These are phyloP conservation scores for Halcyon smyrnensis DNA, from an alignment of 2,797 vertebrate genomes.

Conservation along the genomic window DNA sequence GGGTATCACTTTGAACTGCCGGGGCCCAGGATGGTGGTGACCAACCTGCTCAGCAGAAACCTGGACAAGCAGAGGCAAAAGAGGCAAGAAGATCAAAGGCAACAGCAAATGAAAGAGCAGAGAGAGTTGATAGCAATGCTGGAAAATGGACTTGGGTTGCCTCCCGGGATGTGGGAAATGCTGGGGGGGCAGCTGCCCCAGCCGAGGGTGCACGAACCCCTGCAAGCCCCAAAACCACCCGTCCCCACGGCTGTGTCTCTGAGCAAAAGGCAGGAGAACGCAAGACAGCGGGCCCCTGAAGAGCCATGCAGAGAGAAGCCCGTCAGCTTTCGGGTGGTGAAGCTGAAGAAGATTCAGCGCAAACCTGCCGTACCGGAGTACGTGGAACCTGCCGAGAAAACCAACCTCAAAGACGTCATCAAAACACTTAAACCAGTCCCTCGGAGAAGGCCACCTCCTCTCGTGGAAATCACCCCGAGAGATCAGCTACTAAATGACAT, in stretches of 20 bases:
- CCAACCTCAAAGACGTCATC: constrained; percentile 91
- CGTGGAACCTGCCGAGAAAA: constrained; percentile 79
- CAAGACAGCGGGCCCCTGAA: not conserved
- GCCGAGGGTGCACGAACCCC: constrained; percentile 39
- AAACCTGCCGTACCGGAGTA: constrained; percentile 70
- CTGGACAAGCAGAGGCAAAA: constrained; percentile 92
- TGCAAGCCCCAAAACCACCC: constrained; percentile 63
- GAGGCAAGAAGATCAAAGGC: constrained; percentile 90
- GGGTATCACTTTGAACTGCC: constrained; percentile 97
- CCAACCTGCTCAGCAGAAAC: constrained; percentile 94
- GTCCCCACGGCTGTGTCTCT: not conserved
- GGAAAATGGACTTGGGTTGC: constrained; percentile 88
- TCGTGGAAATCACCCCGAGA: constrained; percentile 89
- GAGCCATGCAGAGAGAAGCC: constrained; percentile 57
- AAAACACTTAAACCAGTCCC: constrained; percentile 93
- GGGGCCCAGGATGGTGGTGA: constrained; percentile 97
- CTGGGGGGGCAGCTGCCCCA: constrained; percentile 85
- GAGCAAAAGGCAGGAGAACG: constrained; percentile 54
- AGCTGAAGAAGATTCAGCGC: constrained; percentile 81
- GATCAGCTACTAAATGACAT: constrained; percentile 92
- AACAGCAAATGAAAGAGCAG: constrained; percentile 89
- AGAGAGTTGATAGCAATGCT: constrained; percentile 87
- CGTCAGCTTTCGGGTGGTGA: constrained; percentile 81
- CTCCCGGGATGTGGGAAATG: constrained; percentile 90
- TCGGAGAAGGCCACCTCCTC: constrained; percentile 86